These are phyloP conservation scores for Hypselothyrea guttata DNA, from an alignment of 2,888 invertebrate species.

Conservation along the genomic window DNA sequence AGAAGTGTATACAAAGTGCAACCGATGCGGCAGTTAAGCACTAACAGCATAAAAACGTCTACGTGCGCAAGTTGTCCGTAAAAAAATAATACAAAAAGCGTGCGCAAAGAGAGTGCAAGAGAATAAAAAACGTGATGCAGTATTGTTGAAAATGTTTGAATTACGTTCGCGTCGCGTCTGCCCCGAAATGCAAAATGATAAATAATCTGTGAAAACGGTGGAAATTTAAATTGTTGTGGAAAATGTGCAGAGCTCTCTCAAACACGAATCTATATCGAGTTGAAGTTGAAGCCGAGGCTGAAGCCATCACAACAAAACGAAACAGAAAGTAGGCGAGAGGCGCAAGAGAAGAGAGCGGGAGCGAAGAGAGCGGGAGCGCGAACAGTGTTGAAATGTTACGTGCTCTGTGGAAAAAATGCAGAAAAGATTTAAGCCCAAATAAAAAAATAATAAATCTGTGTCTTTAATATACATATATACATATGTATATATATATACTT, in stretches of 20 bases:
- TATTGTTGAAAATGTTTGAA: constrained; percentile 38
- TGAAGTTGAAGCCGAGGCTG: constrained; percentile 47
- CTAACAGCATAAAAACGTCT: constrained; percentile 38
- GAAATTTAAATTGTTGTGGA: constrained; percentile 59
- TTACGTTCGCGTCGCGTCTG: constrained; percentile 45
- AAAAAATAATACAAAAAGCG: constrained; percentile 39
- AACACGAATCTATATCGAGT: constrained; percentile 37
- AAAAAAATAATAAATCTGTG: constrained; percentile 28
- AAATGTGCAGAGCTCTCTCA: constrained; percentile 48
- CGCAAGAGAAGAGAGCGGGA: constrained; percentile 13
- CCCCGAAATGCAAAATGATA: constrained; percentile 31
- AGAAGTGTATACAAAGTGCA: constrained; percentile 35
- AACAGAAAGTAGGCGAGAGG: constrained; percentile 39
- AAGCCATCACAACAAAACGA: constrained; percentile 77
- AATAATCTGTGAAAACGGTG: constrained; percentile 67
- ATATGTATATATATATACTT: no score
- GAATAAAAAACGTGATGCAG: constrained; percentile 68
- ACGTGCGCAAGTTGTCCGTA: constrained; percentile 61
- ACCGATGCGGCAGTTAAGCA: constrained; percentile 31
- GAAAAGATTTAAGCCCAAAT: constrained; percentile 33
- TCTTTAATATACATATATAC: constrained; percentile 21
- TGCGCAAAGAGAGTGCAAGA: constrained; percentile 31
- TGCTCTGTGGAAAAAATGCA: constrained; percentile 37
- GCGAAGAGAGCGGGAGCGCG: constrained; percentile 25
- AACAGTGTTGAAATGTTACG: constrained; percentile 36